These are phyloP conservation scores for Chamaea fasciata DNA, from an alignment of 2,113 vertebrate species.

Conservation along the genomic window DNA sequence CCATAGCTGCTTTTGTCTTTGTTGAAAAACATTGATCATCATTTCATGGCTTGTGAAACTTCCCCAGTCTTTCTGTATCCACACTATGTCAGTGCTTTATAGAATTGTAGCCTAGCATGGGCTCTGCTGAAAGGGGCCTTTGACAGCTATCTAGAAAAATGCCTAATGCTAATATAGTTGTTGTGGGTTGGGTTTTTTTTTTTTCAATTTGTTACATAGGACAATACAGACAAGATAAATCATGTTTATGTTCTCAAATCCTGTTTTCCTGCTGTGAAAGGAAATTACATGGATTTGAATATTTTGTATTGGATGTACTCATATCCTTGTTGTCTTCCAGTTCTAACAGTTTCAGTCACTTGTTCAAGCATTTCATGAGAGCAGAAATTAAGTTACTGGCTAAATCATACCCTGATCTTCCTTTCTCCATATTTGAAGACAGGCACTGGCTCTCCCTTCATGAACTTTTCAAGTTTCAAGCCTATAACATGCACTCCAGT, in stretches of 20 bases:
- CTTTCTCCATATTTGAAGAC: neutral
- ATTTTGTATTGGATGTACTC: neutral
- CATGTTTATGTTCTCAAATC: neutral
- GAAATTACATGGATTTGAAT: neutral
- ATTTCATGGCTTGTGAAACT: neutral
- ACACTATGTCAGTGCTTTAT: neutral
- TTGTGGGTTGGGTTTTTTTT: no score
- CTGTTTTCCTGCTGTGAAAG: neutral
- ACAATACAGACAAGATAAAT: neutral
- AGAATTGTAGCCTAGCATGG: neutral
- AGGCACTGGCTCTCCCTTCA: neutral
- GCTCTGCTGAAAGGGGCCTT: neutral
- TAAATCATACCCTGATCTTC: neutral
- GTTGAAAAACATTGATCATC: neutral
- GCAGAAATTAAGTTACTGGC: neutral
- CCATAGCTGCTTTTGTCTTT: neutral
- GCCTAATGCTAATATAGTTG: rapidly evolving
- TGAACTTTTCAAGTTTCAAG: neutral
- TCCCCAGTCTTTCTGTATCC: neutral
- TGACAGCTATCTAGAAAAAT: neutral
- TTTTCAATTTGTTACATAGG: neutral
- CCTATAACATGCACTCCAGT: neutral
- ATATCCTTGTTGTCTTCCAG: neutral
- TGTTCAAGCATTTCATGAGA: neutral
- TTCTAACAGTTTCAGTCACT: neutral